phyloP scores from a whole-genome alignment of 1,140 invertebrate species.

The Drosophila rhopaloa region DNA sequence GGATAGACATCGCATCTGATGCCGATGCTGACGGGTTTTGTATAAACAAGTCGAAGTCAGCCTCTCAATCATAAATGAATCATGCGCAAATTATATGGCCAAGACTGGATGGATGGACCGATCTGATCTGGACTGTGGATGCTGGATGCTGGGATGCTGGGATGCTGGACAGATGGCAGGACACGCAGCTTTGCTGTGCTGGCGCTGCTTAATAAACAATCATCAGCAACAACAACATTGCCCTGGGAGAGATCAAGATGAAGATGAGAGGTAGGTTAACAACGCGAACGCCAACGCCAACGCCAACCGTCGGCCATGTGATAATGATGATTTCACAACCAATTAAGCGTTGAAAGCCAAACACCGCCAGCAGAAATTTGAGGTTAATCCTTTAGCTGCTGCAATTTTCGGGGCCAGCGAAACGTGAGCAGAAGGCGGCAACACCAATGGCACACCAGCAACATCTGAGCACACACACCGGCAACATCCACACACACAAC shows the following conservation, averaged over 20 bases:
- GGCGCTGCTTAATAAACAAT: slow-evolving; percentile 83
- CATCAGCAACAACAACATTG: slow-evolving; percentile 62
- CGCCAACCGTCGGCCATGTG: slow-evolving; percentile 62
- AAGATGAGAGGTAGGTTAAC: slow-evolving; percentile 33
- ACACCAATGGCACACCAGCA: slow-evolving; percentile 46
- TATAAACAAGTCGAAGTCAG: slow-evolving; percentile 72
- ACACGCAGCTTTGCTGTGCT: slow-evolving; percentile 53
- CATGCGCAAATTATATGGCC: slow-evolving; percentile 81
- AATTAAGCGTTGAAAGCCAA: slow-evolving; percentile 83
- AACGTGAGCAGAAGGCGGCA: slow-evolving; percentile 74
- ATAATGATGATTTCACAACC: slow-evolving; percentile 83
- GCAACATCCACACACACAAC: slow-evolving; percentile 15
- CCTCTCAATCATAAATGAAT: slow-evolving; percentile 82
- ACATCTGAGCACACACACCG: background rate
- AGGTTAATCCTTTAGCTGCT: slow-evolving; percentile 80
- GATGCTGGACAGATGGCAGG: slow-evolving; percentile 47
- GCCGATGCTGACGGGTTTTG: slow-evolving; percentile 60
- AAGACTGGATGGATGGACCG: slow-evolving; percentile 22
- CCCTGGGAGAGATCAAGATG: slow-evolving; percentile 33
- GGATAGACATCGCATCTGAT: slow-evolving; percentile 33
- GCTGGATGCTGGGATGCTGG: background rate
- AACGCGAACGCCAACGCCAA: slow-evolving; percentile 31
- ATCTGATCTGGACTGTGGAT: slow-evolving; percentile 6
- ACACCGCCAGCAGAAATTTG: slow-evolving; percentile 81
- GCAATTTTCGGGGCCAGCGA: slow-evolving; percentile 73